Percentiles rank a stretch among this genome's conserved stretches.
Conservation (phyloP, 2,888 invertebrate genomes). For the Gisinianus flammeolus region DNA sequence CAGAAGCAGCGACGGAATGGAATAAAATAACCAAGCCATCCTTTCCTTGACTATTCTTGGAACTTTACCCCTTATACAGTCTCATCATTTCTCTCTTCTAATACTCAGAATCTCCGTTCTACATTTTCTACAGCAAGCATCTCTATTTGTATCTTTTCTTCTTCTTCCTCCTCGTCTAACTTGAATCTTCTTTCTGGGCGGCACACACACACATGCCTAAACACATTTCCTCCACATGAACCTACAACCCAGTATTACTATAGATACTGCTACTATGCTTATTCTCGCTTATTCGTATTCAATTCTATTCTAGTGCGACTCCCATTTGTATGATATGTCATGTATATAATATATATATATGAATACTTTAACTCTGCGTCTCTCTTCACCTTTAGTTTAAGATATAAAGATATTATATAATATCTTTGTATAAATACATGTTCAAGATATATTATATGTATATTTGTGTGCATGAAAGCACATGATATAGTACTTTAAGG, state of each 20-base stretch:
- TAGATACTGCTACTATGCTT: neutral
- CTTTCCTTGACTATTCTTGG: slow-evolving; percentile 7
- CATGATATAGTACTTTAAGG: neutral
- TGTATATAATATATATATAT: neutral
- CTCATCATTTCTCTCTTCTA: slow-evolving; percentile 7
- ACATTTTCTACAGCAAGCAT: slow-evolving; percentile 15
- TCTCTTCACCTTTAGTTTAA: no score
- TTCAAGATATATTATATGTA: neutral
- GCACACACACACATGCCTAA: neutral
- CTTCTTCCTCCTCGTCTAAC: neutral
- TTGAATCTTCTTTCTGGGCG: neutral
- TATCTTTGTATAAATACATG: neutral
- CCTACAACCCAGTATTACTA: neutral
- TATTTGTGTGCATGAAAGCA: neutral
- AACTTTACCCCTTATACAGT: neutral
- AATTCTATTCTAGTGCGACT: neutral
- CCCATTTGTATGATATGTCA: neutral
- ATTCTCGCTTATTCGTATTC: neutral
- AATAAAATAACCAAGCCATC: slow-evolving; percentile 26
- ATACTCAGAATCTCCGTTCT: slow-evolving; percentile 17
- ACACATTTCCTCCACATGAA: neutral
- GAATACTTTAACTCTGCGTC: neutral
- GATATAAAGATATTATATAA: neutral
- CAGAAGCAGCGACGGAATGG: slow-evolving; percentile 24
- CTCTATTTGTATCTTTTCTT: slow-evolving; percentile 25